Evolutionary conservation across 1,140 invertebrate species (phyloP), one percentile per base, ranked within the genome.

Genomic region (Rhagoletis pomonella): DNA sequence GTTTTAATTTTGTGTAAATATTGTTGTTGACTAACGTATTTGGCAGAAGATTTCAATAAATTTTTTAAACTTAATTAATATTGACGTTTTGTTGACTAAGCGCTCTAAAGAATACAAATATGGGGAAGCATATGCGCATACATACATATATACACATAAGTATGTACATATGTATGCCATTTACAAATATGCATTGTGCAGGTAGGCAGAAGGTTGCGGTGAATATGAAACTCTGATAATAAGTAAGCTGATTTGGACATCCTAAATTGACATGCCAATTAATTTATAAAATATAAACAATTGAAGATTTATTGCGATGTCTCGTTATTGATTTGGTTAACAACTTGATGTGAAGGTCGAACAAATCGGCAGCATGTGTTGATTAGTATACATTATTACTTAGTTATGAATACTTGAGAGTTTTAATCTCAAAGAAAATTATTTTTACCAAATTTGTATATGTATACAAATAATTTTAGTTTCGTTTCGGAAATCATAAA

Each of bases 211-310:
- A 29, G 29, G 29, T 29, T 29, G 29, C 12, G 42, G 67, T 73
- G 44, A 42, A 73, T 12, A 73, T 4, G 39, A 47, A 73, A 17
- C 12, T 73, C 67, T 44, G 44, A 29, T 73, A 42, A 73, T 73
- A 73, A 73, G 67, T 73, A 73, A 73, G 67, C 67, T 39, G 67
- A 73, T 73, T 73, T 73, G 67, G 67, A 47, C 67, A 47, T 73
- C 44, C 67, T 73, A 10, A 73, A 73, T 39, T 73, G 67, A 73
- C 67, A 73, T 44, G 67, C 67, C 67, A 73, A 73, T 73, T 73
- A 73, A 73, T 73, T 73, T 73, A 73, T 44, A 73, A 73, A 73
- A 73, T 73, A 44, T 47, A 14, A 42, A 73, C 67, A 73, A 73
- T 73, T 73, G 67, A 42, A 73, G 67, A 73, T 73, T 73, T 73